These are phyloP conservation scores for Phrynosoma platyrhinos DNA, from an alignment of 2,113 vertebrate species.

Conservation along the genomic window DNA sequence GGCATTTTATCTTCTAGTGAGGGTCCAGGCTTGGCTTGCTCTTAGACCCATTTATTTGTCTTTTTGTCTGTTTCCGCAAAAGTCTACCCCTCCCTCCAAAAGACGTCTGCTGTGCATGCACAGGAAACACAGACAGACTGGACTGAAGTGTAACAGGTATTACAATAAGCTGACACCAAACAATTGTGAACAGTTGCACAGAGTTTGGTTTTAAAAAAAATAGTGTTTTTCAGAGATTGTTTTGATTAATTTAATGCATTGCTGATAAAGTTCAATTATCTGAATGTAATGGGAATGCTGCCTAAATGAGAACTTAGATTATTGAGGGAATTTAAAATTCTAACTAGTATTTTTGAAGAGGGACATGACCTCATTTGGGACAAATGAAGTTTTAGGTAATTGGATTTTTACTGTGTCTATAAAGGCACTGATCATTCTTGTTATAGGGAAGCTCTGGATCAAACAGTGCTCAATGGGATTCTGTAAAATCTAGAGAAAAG, in stretches of 20 bases:
- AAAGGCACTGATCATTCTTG: neutral
- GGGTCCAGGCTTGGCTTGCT: too few relatives aligned
- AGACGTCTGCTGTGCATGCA: neutral
- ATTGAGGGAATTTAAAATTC: neutral
- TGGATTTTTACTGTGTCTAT: conserved; percentile 29
- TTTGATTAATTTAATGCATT: conserved; percentile 20
- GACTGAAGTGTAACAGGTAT: conserved; percentile 10
- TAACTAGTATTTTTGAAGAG: conserved; percentile 20
- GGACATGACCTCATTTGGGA: neutral
- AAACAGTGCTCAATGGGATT: conserved; percentile 10
- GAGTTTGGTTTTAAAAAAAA: neutral
- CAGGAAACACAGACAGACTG: neutral
- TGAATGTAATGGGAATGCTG: conserved; percentile 2
- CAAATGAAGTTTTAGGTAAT: conserved; percentile 29
- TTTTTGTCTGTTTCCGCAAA: too few relatives aligned
- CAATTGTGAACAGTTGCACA: neutral
- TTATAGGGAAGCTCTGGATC: neutral
- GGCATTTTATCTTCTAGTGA: too few relatives aligned
- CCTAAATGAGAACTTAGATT: conserved; percentile 19
- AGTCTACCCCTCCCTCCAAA: too few relatives aligned
- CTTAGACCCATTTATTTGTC: too few relatives aligned
- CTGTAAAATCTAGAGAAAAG: neutral
- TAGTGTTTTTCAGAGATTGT: neutral
- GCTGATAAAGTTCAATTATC: conserved; percentile 13
- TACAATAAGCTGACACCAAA: conserved; percentile 8